phyloP scores from a whole-genome alignment of 2,113 vertebrate species.

The Neopipo cinnamomea region DNA sequence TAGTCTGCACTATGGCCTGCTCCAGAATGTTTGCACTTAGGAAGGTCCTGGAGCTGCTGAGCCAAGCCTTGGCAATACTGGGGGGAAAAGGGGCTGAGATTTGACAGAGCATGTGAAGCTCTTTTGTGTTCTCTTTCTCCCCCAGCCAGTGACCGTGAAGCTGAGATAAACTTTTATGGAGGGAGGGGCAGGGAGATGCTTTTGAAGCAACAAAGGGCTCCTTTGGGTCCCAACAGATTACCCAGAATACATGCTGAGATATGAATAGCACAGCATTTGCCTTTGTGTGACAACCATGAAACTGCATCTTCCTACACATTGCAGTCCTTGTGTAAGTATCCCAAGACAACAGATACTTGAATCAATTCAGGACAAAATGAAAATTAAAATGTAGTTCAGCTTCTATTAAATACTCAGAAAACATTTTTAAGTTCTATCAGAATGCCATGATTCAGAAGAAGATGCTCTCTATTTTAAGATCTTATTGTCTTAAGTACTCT shows the following conservation, averaged over 20 bases:
- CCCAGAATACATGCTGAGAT: background rate
- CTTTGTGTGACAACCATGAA: background rate
- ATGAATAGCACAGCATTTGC: background rate
- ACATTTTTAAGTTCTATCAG: background rate
- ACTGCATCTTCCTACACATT: background rate
- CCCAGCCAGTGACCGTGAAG: background rate
- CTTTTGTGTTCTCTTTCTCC: background rate
- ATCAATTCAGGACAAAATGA: background rate
- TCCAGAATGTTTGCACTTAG: background rate
- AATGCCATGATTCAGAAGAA: background rate
- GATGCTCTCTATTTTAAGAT: background rate
- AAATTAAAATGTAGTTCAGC: background rate
- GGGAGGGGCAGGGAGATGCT: background rate
- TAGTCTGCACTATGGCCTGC: accelerated
- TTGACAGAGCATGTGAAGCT: too few species aligned
- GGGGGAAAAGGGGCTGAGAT: background rate
- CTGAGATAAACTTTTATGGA: background rate
- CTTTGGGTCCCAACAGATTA: background rate
- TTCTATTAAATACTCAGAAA: background rate
- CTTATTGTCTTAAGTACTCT: background rate
- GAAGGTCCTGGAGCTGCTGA: background rate
- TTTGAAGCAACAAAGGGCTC: background rate
- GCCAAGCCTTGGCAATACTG: accelerated
- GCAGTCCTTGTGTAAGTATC: background rate
- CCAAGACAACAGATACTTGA: background rate